Evolutionary conservation across 2,888 invertebrate genomes (phyloP).

Genomic region (Drosophila pseudotalamancana): DNA sequence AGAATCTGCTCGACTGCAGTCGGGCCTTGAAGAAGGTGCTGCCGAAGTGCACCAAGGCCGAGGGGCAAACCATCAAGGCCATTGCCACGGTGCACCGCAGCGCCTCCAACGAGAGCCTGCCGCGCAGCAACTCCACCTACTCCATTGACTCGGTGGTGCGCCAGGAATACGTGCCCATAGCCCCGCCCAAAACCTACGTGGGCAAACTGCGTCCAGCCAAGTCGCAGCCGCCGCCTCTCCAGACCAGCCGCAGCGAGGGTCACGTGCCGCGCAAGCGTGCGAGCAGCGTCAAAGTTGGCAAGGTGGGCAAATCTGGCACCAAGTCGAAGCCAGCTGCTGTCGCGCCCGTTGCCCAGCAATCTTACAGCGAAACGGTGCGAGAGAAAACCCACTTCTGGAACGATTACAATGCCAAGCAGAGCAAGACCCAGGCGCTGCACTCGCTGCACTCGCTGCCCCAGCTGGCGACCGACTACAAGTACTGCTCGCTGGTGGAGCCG

Average conservation of each 20-base stretch:
- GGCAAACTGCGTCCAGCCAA: slow-evolving; percentile 41
- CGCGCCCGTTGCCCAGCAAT: slow-evolving; percentile 51
- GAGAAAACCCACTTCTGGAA: slow-evolving; percentile 90
- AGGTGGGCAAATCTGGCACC: too few relatives aligned
- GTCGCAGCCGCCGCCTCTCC: slow-evolving; percentile 23
- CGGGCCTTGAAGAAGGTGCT: slow-evolving; percentile 49
- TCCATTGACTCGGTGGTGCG: slow-evolving; percentile 82
- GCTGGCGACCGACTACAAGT: slow-evolving; percentile 88
- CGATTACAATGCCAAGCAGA: slow-evolving; percentile 83
- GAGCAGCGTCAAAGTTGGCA: slow-evolving; percentile 7
- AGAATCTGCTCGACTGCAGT: slow-evolving; percentile 54
- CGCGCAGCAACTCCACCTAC: slow-evolving; percentile 83
- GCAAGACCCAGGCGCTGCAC: slow-evolving; percentile 77
- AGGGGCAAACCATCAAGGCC: slow-evolving; percentile 54
- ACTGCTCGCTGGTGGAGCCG: slow-evolving; percentile 85
- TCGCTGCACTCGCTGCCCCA: slow-evolving; percentile 83
- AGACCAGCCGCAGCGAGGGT: slow-evolving; percentile 73
- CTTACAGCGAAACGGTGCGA: slow-evolving; percentile 87
- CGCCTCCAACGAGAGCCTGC: slow-evolving; percentile 81
- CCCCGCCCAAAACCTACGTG: slow-evolving; percentile 63
- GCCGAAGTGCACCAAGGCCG: slow-evolving; percentile 40
- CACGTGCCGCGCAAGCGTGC: slow-evolving; percentile 80
- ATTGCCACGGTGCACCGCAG: slow-evolving; percentile 43
- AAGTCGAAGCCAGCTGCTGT: slow-evolving; percentile 5
- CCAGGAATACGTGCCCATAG: slow-evolving; percentile 61